Percentiles rank a stretch among this genome's conserved stretches.
These are phyloP conservation scores for Fringilla coelebs DNA, from an alignment of 2,797 vertebrate genomes.

Conservation along the genomic window DNA sequence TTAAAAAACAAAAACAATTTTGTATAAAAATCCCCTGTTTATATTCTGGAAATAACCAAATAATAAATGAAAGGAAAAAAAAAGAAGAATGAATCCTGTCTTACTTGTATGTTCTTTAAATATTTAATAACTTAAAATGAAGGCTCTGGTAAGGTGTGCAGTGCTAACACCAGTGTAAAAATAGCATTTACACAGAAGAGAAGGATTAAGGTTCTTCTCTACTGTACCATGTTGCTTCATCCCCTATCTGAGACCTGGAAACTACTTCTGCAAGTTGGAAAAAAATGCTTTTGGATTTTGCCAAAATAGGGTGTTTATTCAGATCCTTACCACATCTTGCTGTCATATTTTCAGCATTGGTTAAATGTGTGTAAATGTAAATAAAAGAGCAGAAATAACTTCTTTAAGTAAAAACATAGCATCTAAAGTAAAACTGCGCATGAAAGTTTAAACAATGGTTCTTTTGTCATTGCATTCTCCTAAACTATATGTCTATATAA, in stretches of 20 bases:
- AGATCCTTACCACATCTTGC: not conserved
- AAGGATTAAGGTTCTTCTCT: not conserved
- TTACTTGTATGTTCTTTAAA: not conserved
- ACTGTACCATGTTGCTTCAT: not conserved
- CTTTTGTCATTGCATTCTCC: not conserved
- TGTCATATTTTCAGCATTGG: not conserved
- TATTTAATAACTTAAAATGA: not conserved
- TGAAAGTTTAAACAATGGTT: not conserved
- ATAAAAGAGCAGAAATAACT: not conserved
- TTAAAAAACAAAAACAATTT: not conserved
- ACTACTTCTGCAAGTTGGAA: not conserved
- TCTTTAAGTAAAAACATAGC: not conserved
- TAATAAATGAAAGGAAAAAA: not conserved
- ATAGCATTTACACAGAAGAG: not conserved
- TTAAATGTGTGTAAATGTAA: not conserved
- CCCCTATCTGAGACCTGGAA: not conserved
- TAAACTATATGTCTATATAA: not conserved
- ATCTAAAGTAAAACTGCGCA: not conserved
- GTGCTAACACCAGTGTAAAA: not conserved
- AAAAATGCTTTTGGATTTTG: not conserved
- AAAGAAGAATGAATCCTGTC: not conserved
- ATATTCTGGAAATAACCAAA: not conserved
- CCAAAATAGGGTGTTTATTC: not conserved
- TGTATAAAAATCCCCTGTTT: not conserved
- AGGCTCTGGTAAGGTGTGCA: not conserved